A percentile compares a stretch with the other conserved stretches of the same genome.
Conservation (phyloP, 2,888 invertebrate species). For the Sinotaia quadrata region DNA sequence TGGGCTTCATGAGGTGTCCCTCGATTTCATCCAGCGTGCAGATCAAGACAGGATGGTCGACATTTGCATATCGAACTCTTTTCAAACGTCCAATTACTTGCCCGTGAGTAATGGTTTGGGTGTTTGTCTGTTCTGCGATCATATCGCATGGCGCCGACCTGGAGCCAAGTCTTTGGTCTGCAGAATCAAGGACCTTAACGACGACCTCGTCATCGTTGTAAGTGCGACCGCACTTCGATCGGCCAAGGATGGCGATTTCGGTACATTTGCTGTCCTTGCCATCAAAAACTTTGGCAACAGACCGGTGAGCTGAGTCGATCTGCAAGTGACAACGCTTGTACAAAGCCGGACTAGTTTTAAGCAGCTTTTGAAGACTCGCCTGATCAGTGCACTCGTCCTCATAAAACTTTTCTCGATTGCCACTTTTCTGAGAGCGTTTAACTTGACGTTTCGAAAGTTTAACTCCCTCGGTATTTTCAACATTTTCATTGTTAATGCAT, state of each 20-base stretch:
- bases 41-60: conserved; percentile 42
- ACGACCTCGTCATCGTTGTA: conserved; percentile 36
- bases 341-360: conserved; percentile 1
- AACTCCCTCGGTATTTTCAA: not conserved
- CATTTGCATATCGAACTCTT: conserved; percentile 33
- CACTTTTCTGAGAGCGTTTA: not conserved
- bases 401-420: conserved; percentile 3
- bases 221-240: conserved; percentile 38
- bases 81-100: conserved; percentile 43
- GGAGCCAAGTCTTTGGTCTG: not conserved
- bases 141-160: not conserved
- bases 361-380: not conserved
- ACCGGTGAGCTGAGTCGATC: conserved; percentile 31
- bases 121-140: not conserved
- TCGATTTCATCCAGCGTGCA: conserved; percentile 45
- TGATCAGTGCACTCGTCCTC: not conserved
- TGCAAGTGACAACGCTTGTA: conserved; percentile 32
- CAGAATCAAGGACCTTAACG: conserved; percentile 30
- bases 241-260: conserved; percentile 33
- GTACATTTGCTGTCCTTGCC: not conserved
- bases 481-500: not conserved
- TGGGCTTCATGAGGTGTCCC: conserved; percentile 44
- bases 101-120: conserved; percentile 34
- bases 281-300: conserved; percentile 26
- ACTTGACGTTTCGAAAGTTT: not conserved